Conservation (phyloP, 2,113 vertebrate species). For the Percopsis transmontana region DNA sequence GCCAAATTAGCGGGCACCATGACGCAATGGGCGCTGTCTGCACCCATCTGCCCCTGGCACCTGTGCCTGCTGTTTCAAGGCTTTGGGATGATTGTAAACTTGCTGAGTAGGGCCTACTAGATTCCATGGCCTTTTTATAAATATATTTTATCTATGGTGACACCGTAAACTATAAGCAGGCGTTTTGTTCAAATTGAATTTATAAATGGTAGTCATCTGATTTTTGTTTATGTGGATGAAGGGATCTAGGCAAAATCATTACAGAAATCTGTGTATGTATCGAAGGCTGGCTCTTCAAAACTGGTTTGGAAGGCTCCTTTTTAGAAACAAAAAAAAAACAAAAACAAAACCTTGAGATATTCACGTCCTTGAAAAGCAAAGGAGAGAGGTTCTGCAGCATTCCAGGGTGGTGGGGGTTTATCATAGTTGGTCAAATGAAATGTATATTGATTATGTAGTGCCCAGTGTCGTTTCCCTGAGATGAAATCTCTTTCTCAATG, state of each 20-base stretch:
- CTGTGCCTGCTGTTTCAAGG: constrained; percentile 59
- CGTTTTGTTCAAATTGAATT: constrained; percentile 50
- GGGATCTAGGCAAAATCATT: constrained; percentile 21
- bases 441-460: constrained; percentile 41
- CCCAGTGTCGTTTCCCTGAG: constrained; percentile 30
- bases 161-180: constrained; percentile 64
- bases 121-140: constrained; percentile 61
- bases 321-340: neutral
- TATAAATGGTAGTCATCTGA: constrained; percentile 44
- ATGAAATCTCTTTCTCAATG: constrained; percentile 42
- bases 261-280: constrained; percentile 31
- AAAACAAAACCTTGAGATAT: constrained; percentile 5
- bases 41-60: constrained; percentile 62
- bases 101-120: constrained; percentile 41
- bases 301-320: constrained; percentile 16
- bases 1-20: constrained; percentile 44
- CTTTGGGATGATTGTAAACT: constrained; percentile 61
- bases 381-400: constrained; percentile 30
- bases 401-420: constrained; percentile 20
- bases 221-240: constrained; percentile 43
- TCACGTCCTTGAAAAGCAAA: constrained; percentile 31
- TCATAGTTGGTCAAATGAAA: constrained; percentile 11
- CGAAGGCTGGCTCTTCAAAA: constrained; percentile 78
- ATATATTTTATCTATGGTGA: constrained; percentile 67
- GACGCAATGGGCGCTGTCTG: constrained; percentile 56